Base-by-base conservation (phyloP, 2,113 vertebrate genomes). In the Panthera tigris region DNA sequence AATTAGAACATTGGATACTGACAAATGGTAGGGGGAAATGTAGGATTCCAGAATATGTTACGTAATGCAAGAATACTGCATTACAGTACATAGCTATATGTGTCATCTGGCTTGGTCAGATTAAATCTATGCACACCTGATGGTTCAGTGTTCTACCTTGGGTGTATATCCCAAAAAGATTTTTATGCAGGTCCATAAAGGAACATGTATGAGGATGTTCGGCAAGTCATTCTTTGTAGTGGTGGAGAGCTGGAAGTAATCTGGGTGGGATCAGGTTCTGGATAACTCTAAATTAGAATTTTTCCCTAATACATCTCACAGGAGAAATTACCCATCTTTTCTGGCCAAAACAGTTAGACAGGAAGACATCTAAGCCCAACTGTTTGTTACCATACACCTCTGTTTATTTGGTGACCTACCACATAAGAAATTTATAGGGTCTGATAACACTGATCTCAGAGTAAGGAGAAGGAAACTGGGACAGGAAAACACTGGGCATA, bases 401-500 rank as follows among this genome's bases (percentile, higher is more conserved):
- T 92, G 90, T 50, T 87, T 92, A 87, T 55, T 50, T 85, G 91
- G 45, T 63, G 85, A 89, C 50, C 18, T 9, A 25, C 36, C 7
- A 9, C 65, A 21, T 95, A 78, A 31, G 69, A 93, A 91, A 91
- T 85, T 65, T 76, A 89, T 18, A 50, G 84, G 13, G 27, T 80
- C 63, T 68, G 87, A 84, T 63, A 80, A 66, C 50, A 66, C 41
- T 73, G 25, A 69, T 80, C 41, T 95, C 73, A 87, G 66, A 80
- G 76, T 68, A 79, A 74, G 23, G 39, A 90, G 83, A 94, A 96
- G 83, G 71, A 74, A 94, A 69, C 23, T 45, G 84, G 63, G 50
- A 36, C 79, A 96, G 88, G 91, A 80, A 93, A 84, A 94, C 86
- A 92, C 39, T 39, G 65, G 52, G 21, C 21, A 15, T n/a, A 31